Conservation (phyloP, 2,113 vertebrate species). For the Callipepla californica region DNA sequence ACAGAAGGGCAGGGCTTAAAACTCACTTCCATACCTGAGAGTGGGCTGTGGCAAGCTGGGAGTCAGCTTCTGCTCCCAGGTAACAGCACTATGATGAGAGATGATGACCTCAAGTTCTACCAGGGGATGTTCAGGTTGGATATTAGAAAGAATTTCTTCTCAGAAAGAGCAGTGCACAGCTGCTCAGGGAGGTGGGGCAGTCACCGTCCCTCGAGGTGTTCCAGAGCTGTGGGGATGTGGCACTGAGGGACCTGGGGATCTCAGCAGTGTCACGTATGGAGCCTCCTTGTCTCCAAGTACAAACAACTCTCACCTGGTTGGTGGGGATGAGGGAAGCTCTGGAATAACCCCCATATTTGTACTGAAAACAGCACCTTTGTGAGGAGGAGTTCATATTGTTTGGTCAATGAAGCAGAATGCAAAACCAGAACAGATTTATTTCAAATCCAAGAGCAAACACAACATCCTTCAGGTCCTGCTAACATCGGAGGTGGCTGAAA, state of each 20-base stretch:
- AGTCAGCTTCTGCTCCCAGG: too few species aligned
- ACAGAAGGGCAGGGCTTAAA: background rate
- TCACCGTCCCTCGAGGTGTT: too few species aligned
- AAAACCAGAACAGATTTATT: conserved; percentile 46
- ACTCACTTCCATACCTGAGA: background rate
- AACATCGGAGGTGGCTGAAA: background rate
- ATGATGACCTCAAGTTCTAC: too few species aligned
- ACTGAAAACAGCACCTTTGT: background rate
- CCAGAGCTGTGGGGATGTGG: too few species aligned
- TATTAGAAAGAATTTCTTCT: too few species aligned
- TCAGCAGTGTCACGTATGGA: background rate
- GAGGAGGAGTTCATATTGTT: background rate
- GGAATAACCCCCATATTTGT: background rate
- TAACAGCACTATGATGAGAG: too few species aligned
- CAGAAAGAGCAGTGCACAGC: too few species aligned
- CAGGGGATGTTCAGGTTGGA: too few species aligned
- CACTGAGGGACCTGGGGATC: too few species aligned
- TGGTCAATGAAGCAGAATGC: conserved; percentile 6
- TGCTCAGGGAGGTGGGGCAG: too few species aligned
- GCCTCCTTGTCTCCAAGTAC: background rate
- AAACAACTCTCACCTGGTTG: background rate
- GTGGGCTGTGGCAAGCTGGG: too few species aligned
- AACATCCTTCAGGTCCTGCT: background rate
- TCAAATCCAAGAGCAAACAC: conserved; percentile 33
- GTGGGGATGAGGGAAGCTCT: background rate